Evolutionary conservation across 2,888 invertebrate genomes (phyloP).

Genomic region (Pollenia angustigena): DNA sequence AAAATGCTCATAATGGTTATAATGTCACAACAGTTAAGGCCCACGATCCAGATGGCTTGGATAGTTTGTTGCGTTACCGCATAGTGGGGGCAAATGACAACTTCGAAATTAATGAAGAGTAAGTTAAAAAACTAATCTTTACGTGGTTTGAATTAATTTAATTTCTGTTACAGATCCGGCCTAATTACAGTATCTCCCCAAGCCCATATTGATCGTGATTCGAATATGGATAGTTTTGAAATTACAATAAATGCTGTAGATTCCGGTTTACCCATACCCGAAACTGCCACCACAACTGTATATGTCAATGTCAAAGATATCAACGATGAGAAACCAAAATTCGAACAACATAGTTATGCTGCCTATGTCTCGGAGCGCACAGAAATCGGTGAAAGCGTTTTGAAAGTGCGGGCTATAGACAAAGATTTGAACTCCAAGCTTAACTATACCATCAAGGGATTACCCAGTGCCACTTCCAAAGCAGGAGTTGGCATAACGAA

Average conservation of each 20-base stretch:
- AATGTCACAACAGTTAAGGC: conserved; percentile 90
- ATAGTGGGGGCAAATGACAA: conserved; percentile 92
- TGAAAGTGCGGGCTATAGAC: conserved; percentile 88
- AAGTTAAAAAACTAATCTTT: conserved; percentile 77
- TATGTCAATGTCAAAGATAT: conserved; percentile 90
- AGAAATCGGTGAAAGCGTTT: conserved; percentile 86
- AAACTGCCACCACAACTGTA: conserved; percentile 91
- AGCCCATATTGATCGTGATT: conserved; percentile 89
- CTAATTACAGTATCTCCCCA: conserved; percentile 89
- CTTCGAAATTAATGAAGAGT: conserved; percentile 90
- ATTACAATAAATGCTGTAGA: conserved; percentile 91
- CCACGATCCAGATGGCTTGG: conserved; percentile 91
- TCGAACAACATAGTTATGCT: conserved; percentile 87
- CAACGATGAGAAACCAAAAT: conserved; percentile 92
- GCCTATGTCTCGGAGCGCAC: conserved; percentile 90
- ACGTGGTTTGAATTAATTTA: neutral
- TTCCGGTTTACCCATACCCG: conserved; percentile 89
- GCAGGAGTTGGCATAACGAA: conserved; percentile 88
- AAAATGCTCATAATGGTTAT: conserved; percentile 89
- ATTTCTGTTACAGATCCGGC: conserved; percentile 85
- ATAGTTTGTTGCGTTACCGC: conserved; percentile 88
- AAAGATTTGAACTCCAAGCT: conserved; percentile 89
- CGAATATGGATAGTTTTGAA: conserved; percentile 88
- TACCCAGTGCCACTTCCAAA: conserved; percentile 89
- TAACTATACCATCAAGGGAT: conserved; percentile 88